A percentile compares a stretch with the other conserved stretches of the same genome.
phyloP scores from a whole-genome alignment of 2,888 invertebrate genomes.

The Chymomyza fuscimana region DNA sequence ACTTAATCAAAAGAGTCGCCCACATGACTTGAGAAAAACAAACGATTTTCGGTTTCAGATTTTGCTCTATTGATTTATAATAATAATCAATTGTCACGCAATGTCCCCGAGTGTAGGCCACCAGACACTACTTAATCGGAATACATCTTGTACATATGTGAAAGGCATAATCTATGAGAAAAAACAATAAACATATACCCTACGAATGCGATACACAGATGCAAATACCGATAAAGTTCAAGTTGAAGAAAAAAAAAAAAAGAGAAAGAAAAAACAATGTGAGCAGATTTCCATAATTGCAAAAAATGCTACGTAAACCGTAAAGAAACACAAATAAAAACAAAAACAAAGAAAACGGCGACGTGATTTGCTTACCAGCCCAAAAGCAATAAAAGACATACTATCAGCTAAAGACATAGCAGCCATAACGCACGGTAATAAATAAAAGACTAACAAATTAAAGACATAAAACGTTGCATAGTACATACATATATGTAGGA shows the following conservation, averaged over 20 bases:
- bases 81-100: background rate
- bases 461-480: background rate
- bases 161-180: background rate
- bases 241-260: background rate
- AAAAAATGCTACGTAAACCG: background rate
- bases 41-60: background rate
- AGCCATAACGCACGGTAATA: background rate
- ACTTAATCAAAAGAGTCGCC: background rate
- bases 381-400: background rate
- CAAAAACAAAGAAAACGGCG: background rate
- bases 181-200: background rate
- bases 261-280: background rate
- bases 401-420: background rate
- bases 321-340: background rate
- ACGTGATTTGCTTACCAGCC: background rate
- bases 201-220: background rate
- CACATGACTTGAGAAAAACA: background rate
- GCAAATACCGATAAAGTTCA: slow-evolving; percentile 1
- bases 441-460: background rate
- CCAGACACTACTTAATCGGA: background rate
- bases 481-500: no score
- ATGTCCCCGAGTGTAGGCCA: background rate
- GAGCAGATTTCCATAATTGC: background rate
- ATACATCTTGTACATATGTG: background rate
- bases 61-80: background rate